Base-by-base conservation (phyloP, 2,797 vertebrate species). In the Sylvia borin region DNA sequence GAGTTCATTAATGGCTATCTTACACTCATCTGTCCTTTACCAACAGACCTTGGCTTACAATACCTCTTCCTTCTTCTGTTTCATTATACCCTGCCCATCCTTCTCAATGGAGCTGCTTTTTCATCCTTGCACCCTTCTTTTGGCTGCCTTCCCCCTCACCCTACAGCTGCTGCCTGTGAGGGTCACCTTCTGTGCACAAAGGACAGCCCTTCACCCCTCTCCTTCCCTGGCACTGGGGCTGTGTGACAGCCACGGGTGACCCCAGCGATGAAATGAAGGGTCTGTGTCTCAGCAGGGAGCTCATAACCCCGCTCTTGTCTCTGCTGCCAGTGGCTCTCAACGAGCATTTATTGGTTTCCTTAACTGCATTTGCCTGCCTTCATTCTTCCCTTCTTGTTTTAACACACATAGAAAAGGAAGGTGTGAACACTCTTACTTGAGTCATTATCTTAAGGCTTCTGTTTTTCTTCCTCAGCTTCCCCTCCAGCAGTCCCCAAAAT, bases 371-470 rank as follows among this genome's bases (percentile, higher is more conserved):
- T 95, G 50, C 50, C 54, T 96, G 12, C 67, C 40, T 87, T 81
- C 48, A 7, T 62, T 84, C 75, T 77, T 85, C 77, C 70, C 57
- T 92, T 88, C 85, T 92, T 72, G 11, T 57, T 90, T 71, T 32
- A 85, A 75, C 67, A 95, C 29, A 95, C 9, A 5, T 16, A 85
- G 50, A 75, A 94, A 91, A 90, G 43, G 71, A 95, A 85, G 72
- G 51, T 79, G 32, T 86, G 85, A 95, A 76, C 17, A 17, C 73
- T 74, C 68, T 91, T 95, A 85, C 54, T 71, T 91, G 86, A 93
- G 79, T 86, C 86, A 92, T 85, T 93, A 95, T 82, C 92, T 95
- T 62, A 50, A 93, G 93, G 91, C 93, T 93, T 90, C 83, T 91
- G 66, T n/a, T 88, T 92, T 93, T 92, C 79, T 95, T 95, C 85